These are phyloP conservation scores for Mya arenaria DNA, from an alignment of 1,140 invertebrate genomes.

Conservation along the genomic window DNA sequence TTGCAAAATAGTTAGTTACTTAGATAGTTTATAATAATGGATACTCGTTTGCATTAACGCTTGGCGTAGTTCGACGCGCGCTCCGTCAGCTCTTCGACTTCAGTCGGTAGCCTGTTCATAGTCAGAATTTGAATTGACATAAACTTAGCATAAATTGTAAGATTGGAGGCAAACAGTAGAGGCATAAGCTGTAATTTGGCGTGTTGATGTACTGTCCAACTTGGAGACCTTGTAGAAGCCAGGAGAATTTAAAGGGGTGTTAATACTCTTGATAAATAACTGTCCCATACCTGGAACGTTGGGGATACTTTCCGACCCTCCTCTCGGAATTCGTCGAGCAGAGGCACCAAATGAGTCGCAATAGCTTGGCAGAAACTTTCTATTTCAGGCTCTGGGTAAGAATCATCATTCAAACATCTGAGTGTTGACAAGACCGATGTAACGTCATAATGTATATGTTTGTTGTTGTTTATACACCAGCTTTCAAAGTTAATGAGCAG, in stretches of 20 bases:
- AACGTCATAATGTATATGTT: conserved; percentile 4
- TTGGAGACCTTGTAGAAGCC: neutral
- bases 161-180: neutral
- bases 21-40: too few species aligned
- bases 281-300: conserved; percentile 20
- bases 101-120: conserved; percentile 5
- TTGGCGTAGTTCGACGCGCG: too few species aligned
- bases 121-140: too few species aligned
- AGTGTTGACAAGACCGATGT: too few species aligned
- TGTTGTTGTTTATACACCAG: too few species aligned
- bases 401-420: too few species aligned
- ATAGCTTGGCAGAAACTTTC: too few species aligned
- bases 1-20: too few species aligned
- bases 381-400: too few species aligned
- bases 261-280: neutral
- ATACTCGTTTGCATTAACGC: too few species aligned
- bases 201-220: neutral
- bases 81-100: neutral
- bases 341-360: neutral
- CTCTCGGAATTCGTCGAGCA: too few species aligned
- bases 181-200: neutral
- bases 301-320: neutral
- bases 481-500: too few species aligned
- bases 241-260: neutral
- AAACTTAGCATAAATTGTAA: neutral